Percentiles rank a stretch among this genome's conserved stretches.
phyloP scores from a whole-genome alignment of 2,797 vertebrate species.

The Neoniphon sammara region DNA sequence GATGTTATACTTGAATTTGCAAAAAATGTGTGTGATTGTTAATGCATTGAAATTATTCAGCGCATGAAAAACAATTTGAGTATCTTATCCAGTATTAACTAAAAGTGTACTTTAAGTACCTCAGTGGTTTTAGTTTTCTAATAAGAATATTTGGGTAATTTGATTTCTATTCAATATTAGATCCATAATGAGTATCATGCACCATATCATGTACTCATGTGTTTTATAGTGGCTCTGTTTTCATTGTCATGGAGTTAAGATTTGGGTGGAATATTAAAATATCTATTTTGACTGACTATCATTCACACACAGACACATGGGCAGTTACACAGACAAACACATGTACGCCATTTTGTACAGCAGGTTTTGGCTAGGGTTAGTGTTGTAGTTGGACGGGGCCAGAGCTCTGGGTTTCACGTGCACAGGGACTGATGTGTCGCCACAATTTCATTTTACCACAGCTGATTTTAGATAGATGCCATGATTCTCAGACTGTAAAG shows the following conservation, averaged over 20 bases:
- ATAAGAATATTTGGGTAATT: neutral
- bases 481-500: too few relatives aligned
- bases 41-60: neutral
- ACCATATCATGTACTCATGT: neutral
- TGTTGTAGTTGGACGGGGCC: too few relatives aligned
- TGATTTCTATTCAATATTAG: neutral
- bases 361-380: conserved; percentile 16
- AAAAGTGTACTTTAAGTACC: too few relatives aligned
- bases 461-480: too few relatives aligned
- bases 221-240: conserved; percentile 9
- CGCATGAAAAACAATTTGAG: too few relatives aligned
- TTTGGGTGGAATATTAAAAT: neutral
- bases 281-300: neutral
- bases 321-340: neutral
- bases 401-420: too few relatives aligned
- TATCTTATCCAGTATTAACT: neutral
- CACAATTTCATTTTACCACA: too few relatives aligned
- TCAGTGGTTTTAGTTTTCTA: neutral
- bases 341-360: neutral
- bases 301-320: neutral
- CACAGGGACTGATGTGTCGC: too few relatives aligned
- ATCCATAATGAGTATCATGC: neutral
- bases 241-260: neutral
- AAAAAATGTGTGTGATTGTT: conserved; percentile 9
- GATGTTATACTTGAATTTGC: neutral